Percentiles rank a stretch among this genome's conserved stretches.
Evolutionary conservation across 64 coral and sea anemone species (phyloP).

Genomic region (Hydrozoanthus tunicans): DNA sequence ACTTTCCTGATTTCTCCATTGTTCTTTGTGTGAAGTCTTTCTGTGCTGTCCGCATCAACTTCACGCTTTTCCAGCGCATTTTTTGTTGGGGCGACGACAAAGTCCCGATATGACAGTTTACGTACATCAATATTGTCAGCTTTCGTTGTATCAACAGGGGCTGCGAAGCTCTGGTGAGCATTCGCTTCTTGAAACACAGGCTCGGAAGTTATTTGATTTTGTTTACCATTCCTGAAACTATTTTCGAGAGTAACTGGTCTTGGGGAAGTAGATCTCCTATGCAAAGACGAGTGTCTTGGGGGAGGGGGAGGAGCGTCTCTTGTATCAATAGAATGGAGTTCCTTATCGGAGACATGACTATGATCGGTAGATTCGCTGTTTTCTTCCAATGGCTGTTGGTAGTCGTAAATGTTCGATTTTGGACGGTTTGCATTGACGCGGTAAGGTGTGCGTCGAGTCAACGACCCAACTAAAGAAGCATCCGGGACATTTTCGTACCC

Average conservation of each 20-base stretch:
- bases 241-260: neutral
- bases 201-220: neutral
- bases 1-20: neutral
- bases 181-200: neutral
- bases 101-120: constrained; percentile 42
- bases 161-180: constrained; percentile 15
- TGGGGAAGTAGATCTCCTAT: constrained; percentile 26
- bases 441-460: constrained; percentile 49
- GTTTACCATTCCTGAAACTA: neutral
- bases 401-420: constrained; percentile 47
- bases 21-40: neutral
- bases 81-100: constrained; percentile 28
- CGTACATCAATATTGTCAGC: constrained; percentile 14
- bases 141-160: neutral
- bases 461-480: constrained; percentile 7
- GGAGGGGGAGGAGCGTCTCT: constrained; percentile 36
- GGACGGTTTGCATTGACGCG: constrained; percentile 25
- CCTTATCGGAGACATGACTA: neutral
- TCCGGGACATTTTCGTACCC: constrained; percentile 49
- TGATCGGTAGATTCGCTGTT: neutral
- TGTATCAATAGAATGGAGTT: neutral
- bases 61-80: constrained; percentile 40
- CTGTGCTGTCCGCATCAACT: neutral
- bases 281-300: constrained; percentile 42
- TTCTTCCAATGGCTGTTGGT: constrained; percentile 13